Evolutionary conservation across 2,888 invertebrate species (phyloP), one percentile per base, ranked within the genome.

Genomic region (Tinea semifulvella): DNA sequence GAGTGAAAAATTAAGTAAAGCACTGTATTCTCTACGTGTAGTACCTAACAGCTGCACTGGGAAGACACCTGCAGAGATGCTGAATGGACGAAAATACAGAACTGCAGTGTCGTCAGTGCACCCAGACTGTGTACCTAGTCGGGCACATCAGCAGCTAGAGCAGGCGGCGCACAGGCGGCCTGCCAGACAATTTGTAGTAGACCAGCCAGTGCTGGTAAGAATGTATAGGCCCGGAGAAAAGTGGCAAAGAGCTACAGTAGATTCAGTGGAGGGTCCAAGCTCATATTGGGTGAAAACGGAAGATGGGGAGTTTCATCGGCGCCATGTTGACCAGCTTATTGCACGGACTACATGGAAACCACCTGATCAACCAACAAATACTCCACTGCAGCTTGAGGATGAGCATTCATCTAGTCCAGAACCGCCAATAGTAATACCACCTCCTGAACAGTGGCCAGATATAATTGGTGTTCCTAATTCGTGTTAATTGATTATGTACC

Each of bases 1-100:
- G 47, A 31, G 44, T 27, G 46, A 45, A 42, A 8, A 28, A 49
- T 45, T 52, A 44, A 45, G 47, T 35, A 43, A 48, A 39, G 36
- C 44, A 14, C 35, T 47, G 11, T 48, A 43, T 28, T 11, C 13
- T 11, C 25, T 48, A 22, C 28, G 47, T n/a, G 45, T 39, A 7
- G 42, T 45, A n/a, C 48, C 47, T 4, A 47, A 42, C 36, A 45
- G 39, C 3, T 40, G 38, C 2, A 50, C 46, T 5, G 48, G 44
- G 1, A 46, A 45, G 28, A 31, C 48, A 6, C 49, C 48, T 18
- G 47, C 48, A 4, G 48, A 50, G 28, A 11, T 47, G 19, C 20
- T 17, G 13, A 25, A 43, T 20, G 40, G 43, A 17, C 27, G 48
- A 2, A 42, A 39, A 20, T 46, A 27, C 10, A 35, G 39, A 11